A percentile compares a stretch with the other conserved stretches of the same genome.
Conservation (phyloP, 2,113 vertebrate species). For the Ovibos moschatus region DNA sequence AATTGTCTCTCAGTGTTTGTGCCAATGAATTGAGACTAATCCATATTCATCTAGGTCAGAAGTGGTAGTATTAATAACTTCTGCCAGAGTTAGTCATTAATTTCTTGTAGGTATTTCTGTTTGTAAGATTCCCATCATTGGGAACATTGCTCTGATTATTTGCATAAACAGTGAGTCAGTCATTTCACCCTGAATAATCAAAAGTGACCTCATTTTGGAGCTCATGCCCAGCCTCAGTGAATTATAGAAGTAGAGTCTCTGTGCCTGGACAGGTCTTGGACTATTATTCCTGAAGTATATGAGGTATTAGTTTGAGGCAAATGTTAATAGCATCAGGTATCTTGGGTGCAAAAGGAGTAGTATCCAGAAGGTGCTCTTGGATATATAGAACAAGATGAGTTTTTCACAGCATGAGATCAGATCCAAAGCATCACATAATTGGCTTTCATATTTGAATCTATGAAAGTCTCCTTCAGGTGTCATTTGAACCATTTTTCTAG, state of each 20-base stretch:
- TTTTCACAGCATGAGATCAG: neutral
- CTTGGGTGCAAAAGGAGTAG: neutral
- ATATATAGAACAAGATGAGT: neutral
- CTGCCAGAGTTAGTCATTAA: neutral
- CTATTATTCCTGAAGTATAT: neutral
- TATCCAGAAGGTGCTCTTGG: neutral
- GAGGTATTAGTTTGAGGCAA: neutral
- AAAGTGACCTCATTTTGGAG: conserved; percentile 27
- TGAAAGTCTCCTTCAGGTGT: neutral
- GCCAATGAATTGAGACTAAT: neutral
- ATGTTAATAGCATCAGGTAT: neutral
- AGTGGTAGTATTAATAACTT: conserved; percentile 35
- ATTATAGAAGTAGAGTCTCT: conserved; percentile 2
- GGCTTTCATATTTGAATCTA: neutral
- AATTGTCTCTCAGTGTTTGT: neutral
- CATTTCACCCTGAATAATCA: conserved; percentile 23
- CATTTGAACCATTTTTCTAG: neutral
- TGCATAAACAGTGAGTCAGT: conserved; percentile 13
- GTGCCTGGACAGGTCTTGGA: neutral
- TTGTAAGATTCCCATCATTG: neutral
- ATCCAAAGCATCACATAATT: neutral
- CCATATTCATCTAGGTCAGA: neutral
- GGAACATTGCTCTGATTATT: conserved; percentile 20
- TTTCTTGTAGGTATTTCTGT: conserved; percentile 2
- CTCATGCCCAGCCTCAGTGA: neutral